These are phyloP conservation scores for Noctua comes DNA, from an alignment of 2,888 invertebrate species.

Conservation along the genomic window DNA sequence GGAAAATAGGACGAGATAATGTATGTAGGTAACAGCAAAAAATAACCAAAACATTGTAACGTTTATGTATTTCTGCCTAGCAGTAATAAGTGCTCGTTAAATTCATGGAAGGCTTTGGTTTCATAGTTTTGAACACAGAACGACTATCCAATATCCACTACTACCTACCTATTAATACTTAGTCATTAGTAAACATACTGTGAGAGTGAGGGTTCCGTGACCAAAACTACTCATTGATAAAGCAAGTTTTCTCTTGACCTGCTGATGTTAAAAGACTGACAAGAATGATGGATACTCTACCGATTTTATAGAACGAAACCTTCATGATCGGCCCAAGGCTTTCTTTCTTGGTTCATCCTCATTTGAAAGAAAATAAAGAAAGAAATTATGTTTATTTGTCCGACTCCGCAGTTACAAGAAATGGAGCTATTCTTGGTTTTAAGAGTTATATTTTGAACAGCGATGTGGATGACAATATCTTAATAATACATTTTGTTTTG, in stretches of 20 bases:
- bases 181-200: neutral
- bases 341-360: neutral
- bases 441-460: neutral
- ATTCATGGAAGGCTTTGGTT: neutral
- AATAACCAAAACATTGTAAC: neutral
- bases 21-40: neutral
- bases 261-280: neutral
- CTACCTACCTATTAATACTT: neutral
- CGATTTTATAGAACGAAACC: neutral
- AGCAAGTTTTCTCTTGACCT: neutral
- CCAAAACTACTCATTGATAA: neutral
- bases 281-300: neutral
- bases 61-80: neutral
- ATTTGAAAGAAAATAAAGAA: neutral
- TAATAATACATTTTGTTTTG: constrained; percentile 62
- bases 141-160: neutral
- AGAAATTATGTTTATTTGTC: neutral
- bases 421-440: neutral
- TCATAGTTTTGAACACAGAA: neutral
- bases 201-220: neutral
- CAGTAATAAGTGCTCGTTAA: neutral
- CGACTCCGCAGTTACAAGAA: neutral
- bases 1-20: constrained; percentile 7
- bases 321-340: neutral
- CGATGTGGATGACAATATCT: neutral